A percentile compares a stretch with the other conserved stretches of the same genome.
These are phyloP conservation scores for Sinocyclocheilus anshuiensis DNA, from an alignment of 2,113 vertebrate species.

Conservation along the genomic window DNA sequence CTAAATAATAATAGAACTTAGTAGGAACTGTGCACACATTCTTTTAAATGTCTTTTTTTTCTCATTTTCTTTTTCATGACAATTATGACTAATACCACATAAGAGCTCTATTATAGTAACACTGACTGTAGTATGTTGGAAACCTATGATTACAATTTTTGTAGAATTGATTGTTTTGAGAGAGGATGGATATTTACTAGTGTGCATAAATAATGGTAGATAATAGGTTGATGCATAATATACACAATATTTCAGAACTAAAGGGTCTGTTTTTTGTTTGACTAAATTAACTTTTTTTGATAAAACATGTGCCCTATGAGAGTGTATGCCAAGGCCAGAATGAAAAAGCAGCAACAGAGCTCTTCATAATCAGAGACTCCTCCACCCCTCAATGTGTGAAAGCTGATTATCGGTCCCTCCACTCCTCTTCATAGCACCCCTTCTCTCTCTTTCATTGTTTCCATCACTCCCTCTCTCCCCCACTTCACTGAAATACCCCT, in stretches of 20 bases:
- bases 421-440: constrained; percentile 33
- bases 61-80: not conserved
- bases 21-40: not conserved
- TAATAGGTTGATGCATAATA: not conserved
- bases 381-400: constrained; percentile 47
- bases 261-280: not conserved
- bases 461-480: constrained; percentile 55
- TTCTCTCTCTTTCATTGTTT: constrained; percentile 47
- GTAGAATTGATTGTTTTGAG: too few relatives aligned
- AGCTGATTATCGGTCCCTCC: constrained; percentile 35
- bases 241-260: not conserved
- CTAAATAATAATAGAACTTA: not conserved
- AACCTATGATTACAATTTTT: not conserved
- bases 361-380: constrained; percentile 20
- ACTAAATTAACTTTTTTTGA: not conserved
- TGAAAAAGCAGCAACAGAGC: constrained; percentile 21
- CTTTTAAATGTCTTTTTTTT: not conserved
- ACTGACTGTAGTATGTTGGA: not conserved
- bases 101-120: not conserved
- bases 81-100: not conserved
- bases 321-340: not conserved
- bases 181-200: not conserved
- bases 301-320: not conserved
- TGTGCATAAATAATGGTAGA: not conserved
- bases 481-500: constrained; percentile 69